Percentiles rank a stretch among this genome's conserved stretches.
Evolutionary conservation across 1,140 invertebrate species (phyloP).

Genomic region (Drosophila rhopaloa): DNA sequence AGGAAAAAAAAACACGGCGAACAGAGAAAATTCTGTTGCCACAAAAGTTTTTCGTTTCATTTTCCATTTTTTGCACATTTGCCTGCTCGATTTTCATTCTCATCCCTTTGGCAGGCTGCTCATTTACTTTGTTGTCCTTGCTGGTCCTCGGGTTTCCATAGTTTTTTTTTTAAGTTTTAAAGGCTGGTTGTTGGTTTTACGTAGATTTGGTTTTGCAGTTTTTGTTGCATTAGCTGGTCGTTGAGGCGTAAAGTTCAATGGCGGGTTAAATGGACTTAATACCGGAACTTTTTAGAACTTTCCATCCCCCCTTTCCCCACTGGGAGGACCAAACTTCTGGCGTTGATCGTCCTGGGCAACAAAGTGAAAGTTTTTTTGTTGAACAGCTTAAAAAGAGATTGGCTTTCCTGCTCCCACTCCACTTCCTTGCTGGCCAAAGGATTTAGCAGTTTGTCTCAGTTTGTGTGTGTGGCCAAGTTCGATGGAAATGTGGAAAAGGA

Average conservation of each 20-base stretch:
- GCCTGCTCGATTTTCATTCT: conserved; percentile 30
- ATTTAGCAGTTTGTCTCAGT: conserved; percentile 35
- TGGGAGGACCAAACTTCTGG: conserved; percentile 47
- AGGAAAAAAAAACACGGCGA: conserved; percentile 16
- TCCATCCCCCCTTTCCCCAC: conserved; percentile 4
- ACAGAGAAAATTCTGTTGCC: conserved; percentile 64
- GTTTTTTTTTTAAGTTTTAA: conserved; percentile 44
- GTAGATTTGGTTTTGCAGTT: conserved; percentile 50
- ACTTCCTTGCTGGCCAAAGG: conserved; percentile 28
- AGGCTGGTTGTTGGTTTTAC: conserved; percentile 35
- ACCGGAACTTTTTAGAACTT: conserved; percentile 75
- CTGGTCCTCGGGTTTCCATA: conserved; percentile 36
- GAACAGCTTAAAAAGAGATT: conserved; percentile 81
- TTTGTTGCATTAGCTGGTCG: conserved; percentile 66
- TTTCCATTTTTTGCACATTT: conserved; percentile 64
- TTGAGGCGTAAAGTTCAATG: conserved; percentile 83
- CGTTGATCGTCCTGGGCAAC: conserved; percentile 69
- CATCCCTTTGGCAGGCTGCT: conserved; percentile 34
- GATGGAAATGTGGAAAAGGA: conserved; percentile 44
- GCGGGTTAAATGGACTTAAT: conserved; percentile 83
- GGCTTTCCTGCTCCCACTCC: conserved; percentile 34
- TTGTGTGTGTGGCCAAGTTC: conserved; percentile 32
- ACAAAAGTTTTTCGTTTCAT: conserved; percentile 78
- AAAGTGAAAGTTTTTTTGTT: conserved; percentile 71
- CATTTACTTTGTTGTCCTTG: conserved; percentile 73